These are phyloP conservation scores for Meiosimyza decipiens DNA, from an alignment of 2,888 invertebrate species.

Conservation along the genomic window DNA sequence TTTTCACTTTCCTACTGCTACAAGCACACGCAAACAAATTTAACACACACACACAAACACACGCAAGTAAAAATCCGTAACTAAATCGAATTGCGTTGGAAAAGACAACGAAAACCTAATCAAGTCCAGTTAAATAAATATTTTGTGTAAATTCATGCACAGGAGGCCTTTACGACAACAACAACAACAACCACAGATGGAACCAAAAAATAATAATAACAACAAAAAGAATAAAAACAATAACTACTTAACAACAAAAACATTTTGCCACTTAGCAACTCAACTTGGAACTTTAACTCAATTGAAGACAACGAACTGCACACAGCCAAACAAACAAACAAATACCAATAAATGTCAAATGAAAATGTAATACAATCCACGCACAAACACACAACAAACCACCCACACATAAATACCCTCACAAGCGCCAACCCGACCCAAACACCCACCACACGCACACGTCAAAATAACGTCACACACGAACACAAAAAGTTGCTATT, in stretches of 20 bases:
- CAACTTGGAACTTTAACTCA: neutral
- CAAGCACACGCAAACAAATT: neutral
- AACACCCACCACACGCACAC: conserved; percentile 33
- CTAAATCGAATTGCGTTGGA: neutral
- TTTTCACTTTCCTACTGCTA: neutral
- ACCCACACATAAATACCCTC: conserved; percentile 23
- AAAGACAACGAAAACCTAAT: conserved; percentile 38
- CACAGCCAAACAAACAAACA: conserved; percentile 11
- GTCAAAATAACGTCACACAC: conserved; percentile 60
- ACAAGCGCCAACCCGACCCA: conserved; percentile 44
- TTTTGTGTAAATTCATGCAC: neutral
- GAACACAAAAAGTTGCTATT: conserved; percentile 60
- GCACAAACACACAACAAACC: conserved; percentile 15
- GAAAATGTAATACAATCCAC: conserved; percentile 25
- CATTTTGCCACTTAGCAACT: conserved; percentile 19
- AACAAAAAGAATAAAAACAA: neutral
- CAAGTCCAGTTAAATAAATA: conserved; percentile 39
- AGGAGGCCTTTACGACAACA: neutral
- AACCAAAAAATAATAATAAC: neutral
- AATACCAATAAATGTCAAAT: conserved; percentile 22
- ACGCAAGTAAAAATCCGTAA: neutral
- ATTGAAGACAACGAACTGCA: conserved; percentile 19
- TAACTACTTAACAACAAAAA: conserved; percentile 11
- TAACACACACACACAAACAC: neutral
- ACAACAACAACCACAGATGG: neutral